phyloP scores from a whole-genome alignment of 2,797 vertebrate species.

The Naso thynnoides region DNA sequence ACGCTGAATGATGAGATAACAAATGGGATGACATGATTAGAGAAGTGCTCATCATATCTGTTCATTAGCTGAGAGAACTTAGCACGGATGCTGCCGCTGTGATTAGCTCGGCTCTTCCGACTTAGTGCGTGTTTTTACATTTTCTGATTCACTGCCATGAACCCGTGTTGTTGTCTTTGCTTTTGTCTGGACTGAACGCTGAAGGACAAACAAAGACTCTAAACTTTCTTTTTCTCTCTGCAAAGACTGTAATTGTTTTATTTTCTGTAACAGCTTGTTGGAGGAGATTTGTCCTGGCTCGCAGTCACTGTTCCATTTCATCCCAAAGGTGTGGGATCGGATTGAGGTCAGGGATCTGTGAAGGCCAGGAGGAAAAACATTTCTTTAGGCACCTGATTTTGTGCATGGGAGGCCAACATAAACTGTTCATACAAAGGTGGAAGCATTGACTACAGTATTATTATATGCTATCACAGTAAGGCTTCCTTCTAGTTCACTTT shows the following conservation, averaged over 20 bases:
- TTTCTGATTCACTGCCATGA: slow-evolving; percentile 11
- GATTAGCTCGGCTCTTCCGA: slow-evolving; percentile 34
- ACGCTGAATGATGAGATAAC: slow-evolving; percentile 43
- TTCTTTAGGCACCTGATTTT: no score
- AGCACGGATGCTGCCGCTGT: slow-evolving; percentile 27
- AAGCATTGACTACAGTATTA: no score
- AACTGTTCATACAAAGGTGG: no score
- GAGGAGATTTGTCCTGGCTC: background rate
- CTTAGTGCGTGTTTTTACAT: slow-evolving; percentile 7
- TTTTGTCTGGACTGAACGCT: slow-evolving; percentile 7
- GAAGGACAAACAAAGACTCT: slow-evolving; percentile 40
- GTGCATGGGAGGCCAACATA: no score
- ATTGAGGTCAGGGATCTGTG: background rate
- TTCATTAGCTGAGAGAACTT: slow-evolving; percentile 39
- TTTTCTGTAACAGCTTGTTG: background rate
- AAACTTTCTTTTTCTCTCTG: slow-evolving; percentile 9
- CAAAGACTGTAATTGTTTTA: slow-evolving; percentile 13
- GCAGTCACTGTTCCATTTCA: background rate
- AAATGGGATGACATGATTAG: slow-evolving; percentile 39
- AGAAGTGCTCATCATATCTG: slow-evolving; percentile 43
- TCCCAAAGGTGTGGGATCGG: background rate
- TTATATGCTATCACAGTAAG: no score
- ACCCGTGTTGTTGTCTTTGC: slow-evolving; percentile 8
- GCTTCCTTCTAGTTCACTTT: no score
- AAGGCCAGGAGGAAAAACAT: no score